A percentile compares a stretch with the other conserved stretches of the same genome.
Evolutionary conservation across 2,113 vertebrate species (phyloP).

Genomic region (Gasterosteus nipponicus): DNA sequence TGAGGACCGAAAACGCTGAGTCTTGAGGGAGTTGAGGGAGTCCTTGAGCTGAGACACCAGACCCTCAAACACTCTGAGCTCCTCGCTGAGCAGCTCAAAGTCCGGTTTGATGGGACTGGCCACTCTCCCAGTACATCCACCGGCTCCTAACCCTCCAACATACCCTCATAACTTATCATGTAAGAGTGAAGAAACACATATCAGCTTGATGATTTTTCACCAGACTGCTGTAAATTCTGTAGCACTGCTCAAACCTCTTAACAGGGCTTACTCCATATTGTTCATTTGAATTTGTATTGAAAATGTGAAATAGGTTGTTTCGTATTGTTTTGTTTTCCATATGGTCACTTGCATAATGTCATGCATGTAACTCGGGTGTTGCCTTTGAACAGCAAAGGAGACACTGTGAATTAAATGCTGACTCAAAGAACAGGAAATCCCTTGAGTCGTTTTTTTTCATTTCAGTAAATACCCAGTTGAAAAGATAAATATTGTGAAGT

Average conservation of each 20-base stretch:
- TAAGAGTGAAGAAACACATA: slow-evolving; percentile 28
- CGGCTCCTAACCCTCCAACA: slow-evolving; percentile 65
- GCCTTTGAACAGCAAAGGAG: not conserved
- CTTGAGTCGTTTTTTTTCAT: not conserved
- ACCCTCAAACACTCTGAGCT: slow-evolving; percentile 75
- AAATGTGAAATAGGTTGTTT: not conserved
- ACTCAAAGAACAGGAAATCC: not conserved
- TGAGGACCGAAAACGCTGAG: no score
- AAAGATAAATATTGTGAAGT: not conserved
- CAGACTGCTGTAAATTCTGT: not conserved
- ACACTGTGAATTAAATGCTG: not conserved
- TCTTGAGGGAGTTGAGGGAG: slow-evolving; percentile 63
- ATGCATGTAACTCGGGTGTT: not conserved
- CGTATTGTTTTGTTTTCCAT: not conserved
- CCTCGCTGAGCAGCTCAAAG: slow-evolving; percentile 77
- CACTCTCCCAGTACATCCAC: slow-evolving; percentile 52
- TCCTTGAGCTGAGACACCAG: slow-evolving; percentile 74
- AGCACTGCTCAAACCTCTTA: not conserved
- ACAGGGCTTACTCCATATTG: no score
- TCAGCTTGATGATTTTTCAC: not conserved
- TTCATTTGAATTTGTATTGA: not conserved
- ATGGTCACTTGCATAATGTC: not conserved
- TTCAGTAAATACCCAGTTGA: not conserved
- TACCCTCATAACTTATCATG: slow-evolving; percentile 58
- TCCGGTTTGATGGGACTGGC: slow-evolving; percentile 73